Conservation (phyloP, 53 echinoderm and acorn worm species). For the Astropecten irregularis region DNA sequence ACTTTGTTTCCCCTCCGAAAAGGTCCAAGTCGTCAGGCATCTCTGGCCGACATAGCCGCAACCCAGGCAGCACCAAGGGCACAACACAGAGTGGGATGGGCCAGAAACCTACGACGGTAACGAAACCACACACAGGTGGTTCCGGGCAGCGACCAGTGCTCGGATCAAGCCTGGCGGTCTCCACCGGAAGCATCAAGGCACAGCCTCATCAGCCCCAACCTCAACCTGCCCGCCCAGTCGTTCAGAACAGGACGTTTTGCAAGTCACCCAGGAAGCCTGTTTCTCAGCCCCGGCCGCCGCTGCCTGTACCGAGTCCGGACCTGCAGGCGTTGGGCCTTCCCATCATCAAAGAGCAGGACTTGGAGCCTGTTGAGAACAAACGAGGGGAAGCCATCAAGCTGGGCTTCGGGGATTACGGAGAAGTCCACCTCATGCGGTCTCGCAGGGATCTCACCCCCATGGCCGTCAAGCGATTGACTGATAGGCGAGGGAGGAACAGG, state of each 20-base stretch:
- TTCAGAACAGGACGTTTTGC: not conserved
- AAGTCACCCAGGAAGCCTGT: not conserved
- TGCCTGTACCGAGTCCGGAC: not conserved
- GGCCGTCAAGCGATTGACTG: constrained; percentile 37
- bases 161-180: too few relatives aligned
- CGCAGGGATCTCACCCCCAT: not conserved
- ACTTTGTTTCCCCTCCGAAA: too few relatives aligned
- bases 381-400: constrained; percentile 26
- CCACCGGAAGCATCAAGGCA: too few relatives aligned
- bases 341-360: not conserved
- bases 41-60: too few relatives aligned
- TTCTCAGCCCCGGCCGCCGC: not conserved
- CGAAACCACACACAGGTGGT: too few relatives aligned
- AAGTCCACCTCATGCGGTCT: constrained; percentile 18
- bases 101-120: too few relatives aligned
- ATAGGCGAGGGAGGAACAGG: not conserved
- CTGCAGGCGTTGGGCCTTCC: constrained; percentile 7
- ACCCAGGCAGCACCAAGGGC: too few relatives aligned
- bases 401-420: constrained; percentile 42
- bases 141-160: too few relatives aligned
- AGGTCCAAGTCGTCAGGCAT: too few relatives aligned
- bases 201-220: not conserved
- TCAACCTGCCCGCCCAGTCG: not conserved
- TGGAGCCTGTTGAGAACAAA: constrained; percentile 1
- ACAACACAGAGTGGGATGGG: too few relatives aligned